Conservation (phyloP, 2,113 vertebrate species). For the Otis tarda region DNA sequence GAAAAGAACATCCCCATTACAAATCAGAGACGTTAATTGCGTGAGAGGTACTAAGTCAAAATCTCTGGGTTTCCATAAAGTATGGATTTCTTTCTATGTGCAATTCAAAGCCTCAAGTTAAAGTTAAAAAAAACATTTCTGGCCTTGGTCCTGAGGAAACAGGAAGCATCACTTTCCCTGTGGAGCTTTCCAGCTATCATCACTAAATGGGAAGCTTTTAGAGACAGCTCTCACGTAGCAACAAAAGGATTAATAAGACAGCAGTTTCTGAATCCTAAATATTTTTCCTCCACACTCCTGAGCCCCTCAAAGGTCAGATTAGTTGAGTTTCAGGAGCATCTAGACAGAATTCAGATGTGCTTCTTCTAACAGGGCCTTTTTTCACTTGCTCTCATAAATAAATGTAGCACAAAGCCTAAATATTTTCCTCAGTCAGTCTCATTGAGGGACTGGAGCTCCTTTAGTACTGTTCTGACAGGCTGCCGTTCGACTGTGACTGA, state of each 20-base stretch:
- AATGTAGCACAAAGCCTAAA: neutral
- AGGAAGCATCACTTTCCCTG: neutral
- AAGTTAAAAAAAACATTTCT: slow-evolving; percentile 8
- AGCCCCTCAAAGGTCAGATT: neutral
- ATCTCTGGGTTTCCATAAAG: neutral
- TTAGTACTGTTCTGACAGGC: neutral
- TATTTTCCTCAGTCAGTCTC: neutral
- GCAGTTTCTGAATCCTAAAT: neutral
- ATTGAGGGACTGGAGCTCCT: neutral
- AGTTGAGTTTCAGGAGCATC: neutral
- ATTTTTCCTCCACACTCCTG: neutral
- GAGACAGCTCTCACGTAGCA: neutral
- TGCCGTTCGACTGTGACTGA: neutral
- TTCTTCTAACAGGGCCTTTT: neutral
- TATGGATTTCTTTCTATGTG: neutral
- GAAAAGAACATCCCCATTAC: neutral
- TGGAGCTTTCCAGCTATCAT: neutral
- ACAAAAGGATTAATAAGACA: neutral
- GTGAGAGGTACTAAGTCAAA: neutral
- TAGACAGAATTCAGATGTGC: neutral
- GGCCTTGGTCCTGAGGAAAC: neutral
- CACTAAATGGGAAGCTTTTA: neutral
- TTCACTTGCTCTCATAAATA: neutral
- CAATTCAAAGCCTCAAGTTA: neutral
- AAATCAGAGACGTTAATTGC: neutral